phyloP scores from a whole-genome alignment of 2,113 vertebrate genomes.

The Ailuropoda melanoleuca region DNA sequence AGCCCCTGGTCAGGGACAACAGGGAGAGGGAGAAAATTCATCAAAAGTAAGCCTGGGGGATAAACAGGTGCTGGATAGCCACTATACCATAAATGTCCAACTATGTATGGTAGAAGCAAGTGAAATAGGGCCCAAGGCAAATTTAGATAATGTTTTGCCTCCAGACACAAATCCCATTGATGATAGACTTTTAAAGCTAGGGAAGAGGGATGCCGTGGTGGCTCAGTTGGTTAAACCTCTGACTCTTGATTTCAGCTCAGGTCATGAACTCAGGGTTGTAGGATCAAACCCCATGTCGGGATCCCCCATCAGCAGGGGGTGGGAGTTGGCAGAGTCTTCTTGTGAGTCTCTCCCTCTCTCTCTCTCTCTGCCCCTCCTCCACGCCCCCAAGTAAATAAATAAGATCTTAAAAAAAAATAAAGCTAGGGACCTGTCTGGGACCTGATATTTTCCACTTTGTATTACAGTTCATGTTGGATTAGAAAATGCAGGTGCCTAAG shows the following conservation, averaged over 20 bases:
- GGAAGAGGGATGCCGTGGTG: neutral
- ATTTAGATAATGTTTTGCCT: slow-evolving; percentile 1
- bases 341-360: neutral
- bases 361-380: neutral
- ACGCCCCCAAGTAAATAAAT: neutral
- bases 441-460: neutral
- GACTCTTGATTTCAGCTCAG: neutral
- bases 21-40: neutral
- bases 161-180: neutral
- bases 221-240: neutral
- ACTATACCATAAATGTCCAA: neutral
- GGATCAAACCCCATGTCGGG: neutral
- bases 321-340: neutral
- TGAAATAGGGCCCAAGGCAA: neutral
- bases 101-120: neutral
- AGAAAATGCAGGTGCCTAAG: neutral
- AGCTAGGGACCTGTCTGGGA: neutral
- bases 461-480: neutral
- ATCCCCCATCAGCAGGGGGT: neutral
- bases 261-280: neutral
- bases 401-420: neutral
- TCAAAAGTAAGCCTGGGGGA: neutral
- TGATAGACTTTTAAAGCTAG: no score
- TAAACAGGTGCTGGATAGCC: neutral
- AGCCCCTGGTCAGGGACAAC: neutral